These are phyloP conservation scores for Polylopha cassiicola DNA, from an alignment of 2,888 invertebrate genomes.

Conservation along the genomic window DNA sequence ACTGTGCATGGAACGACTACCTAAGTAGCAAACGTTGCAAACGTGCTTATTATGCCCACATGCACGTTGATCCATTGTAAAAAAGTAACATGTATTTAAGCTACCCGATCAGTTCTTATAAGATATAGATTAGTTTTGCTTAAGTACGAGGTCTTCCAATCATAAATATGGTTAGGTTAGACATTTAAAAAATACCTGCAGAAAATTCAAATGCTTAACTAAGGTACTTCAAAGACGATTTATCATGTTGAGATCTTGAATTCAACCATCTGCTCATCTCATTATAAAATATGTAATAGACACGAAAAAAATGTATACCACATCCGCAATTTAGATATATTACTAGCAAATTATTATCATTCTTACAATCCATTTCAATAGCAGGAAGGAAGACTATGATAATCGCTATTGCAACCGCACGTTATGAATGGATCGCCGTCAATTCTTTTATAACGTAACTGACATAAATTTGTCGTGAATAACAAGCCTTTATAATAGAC, in stretches of 20 bases:
- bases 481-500: conserved; percentile 27
- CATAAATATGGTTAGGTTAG: too few relatives aligned
- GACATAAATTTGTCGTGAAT: conserved; percentile 56
- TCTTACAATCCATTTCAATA: conserved; percentile 60
- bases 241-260: conserved; percentile 8
- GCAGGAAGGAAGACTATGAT: conserved; percentile 45
- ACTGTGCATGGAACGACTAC: conserved; percentile 39
- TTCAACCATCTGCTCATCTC: conserved; percentile 13
- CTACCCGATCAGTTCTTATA: conserved; percentile 19
- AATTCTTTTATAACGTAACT: conserved; percentile 37
- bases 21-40: conserved; percentile 47
- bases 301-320: conserved; percentile 17
- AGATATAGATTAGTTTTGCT: too few relatives aligned
- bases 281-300: conserved; percentile 10
- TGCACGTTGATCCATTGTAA: conserved; percentile 11
- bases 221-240: conserved; percentile 10
- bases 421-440: conserved; percentile 35
- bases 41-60: conserved; percentile 48
- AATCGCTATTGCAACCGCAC: conserved; percentile 43
- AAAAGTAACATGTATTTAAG: conserved; percentile 15
- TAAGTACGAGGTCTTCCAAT: too few relatives aligned
- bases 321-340: conserved; percentile 30
- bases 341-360: conserved; percentile 39
- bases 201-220: too few relatives aligned
- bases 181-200: too few relatives aligned